Conservation (phyloP, 1,140 invertebrate genomes). For the Macrotrachela quadricornifera region DNA sequence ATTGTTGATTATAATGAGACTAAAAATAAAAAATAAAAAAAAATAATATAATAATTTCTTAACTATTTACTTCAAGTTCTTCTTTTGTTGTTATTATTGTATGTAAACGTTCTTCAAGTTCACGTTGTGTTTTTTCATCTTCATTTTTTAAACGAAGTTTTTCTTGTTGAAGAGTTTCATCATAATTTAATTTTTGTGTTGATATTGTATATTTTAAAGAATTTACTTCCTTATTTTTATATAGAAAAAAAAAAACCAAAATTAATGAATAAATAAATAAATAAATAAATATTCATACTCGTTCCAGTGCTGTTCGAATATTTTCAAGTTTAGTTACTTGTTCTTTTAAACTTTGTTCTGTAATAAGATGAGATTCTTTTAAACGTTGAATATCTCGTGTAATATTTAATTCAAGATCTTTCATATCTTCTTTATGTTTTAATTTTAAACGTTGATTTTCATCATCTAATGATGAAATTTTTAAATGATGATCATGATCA, state of each 20-base stretch:
- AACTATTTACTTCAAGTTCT: neutral
- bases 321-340: conserved; percentile 13
- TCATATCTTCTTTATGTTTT: conserved; percentile 5
- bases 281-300: neutral
- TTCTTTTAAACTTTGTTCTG: conserved; percentile 19
- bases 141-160: neutral
- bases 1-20: too few relatives aligned
- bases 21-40: neutral
- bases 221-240: neutral
- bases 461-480: conserved; percentile 2
- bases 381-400: conserved; percentile 9
- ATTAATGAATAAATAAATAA: neutral
- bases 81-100: conserved; percentile 1
- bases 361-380: conserved; percentile 18
- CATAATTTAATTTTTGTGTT: conserved; percentile 4
- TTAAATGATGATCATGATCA: conserved; percentile 4
- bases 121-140: neutral
- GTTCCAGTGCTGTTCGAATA: neutral
- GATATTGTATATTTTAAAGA: neutral
- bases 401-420: neutral
- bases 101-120: neutral
- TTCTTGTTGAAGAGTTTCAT: conserved; percentile 1
- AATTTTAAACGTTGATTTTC: neutral
- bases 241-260: neutral
- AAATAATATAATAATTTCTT: conserved; percentile 1